Conservation (phyloP, 2,797 vertebrate species). For the Toxotes lorentzi region DNA sequence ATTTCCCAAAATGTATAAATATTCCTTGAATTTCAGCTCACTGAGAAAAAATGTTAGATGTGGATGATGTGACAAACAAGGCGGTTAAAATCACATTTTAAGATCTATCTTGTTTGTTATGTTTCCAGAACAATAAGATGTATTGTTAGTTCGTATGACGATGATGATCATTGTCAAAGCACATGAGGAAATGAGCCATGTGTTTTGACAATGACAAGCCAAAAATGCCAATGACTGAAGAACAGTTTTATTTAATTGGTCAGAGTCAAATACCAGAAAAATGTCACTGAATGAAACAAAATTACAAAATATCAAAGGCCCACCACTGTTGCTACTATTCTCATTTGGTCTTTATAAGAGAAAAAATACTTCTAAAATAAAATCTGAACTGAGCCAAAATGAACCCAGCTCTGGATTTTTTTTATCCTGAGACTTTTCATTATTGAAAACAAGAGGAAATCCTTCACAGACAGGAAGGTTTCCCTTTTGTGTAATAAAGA, state of each 20-base stretch:
- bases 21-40: not conserved
- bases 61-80: not conserved
- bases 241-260: not conserved
- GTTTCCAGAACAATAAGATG: not conserved
- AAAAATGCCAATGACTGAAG: not conserved
- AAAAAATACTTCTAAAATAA: slow-evolving; percentile 11
- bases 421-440: slow-evolving; percentile 66
- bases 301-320: not conserved
- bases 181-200: slow-evolving; percentile 1
- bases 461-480: slow-evolving; percentile 81
- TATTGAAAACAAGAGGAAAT: slow-evolving; percentile 84
- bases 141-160: slow-evolving; percentile 2
- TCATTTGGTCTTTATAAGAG: slow-evolving; percentile 19
- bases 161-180: too few species aligned
- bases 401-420: slow-evolving; percentile 56
- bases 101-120: not conserved
- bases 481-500: slow-evolving; percentile 79
- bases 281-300: slow-evolving; percentile 5
- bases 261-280: slow-evolving; percentile 6
- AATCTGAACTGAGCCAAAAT: slow-evolving; percentile 14
- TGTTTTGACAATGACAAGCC: slow-evolving; percentile 9
- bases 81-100: not conserved
- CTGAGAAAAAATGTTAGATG: not conserved
- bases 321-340: slow-evolving; percentile 8
- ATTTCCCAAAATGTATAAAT: not conserved